These are phyloP conservation scores for Anguilla japonica DNA, from an alignment of 2,113 vertebrate genomes.

Conservation along the genomic window DNA sequence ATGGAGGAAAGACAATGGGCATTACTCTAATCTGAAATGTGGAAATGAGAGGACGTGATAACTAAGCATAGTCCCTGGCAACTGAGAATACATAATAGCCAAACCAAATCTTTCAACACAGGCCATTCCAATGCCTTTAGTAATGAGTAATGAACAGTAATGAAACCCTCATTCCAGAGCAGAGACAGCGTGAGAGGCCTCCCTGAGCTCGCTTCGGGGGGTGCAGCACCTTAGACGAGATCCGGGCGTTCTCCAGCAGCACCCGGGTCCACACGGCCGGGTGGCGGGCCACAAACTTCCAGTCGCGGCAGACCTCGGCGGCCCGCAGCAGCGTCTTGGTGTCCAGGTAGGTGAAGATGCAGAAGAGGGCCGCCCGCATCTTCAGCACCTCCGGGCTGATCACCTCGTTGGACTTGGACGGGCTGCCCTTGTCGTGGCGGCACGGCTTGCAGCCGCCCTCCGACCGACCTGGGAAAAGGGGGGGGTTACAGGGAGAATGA, in stretches of 20 bases:
- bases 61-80: neutral
- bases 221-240: conserved; percentile 60
- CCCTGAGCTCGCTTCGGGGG: neutral
- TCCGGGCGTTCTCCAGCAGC: conserved; percentile 80
- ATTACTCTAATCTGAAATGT: no score
- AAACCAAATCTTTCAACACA: neutral
- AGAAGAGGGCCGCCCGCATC: conserved; percentile 84
- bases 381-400: conserved; percentile 80
- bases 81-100: neutral
- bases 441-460: conserved; percentile 53
- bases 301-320: conserved; percentile 85
- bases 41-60: neutral
- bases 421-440: conserved; percentile 64
- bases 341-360: conserved; percentile 90
- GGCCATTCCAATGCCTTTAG: neutral
- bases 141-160: neutral
- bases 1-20: no score
- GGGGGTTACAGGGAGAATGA: neutral
- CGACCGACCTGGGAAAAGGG: conserved; percentile 56
- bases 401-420: conserved; percentile 67
- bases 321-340: conserved; percentile 78
- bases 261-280: conserved; percentile 87
- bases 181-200: no score
- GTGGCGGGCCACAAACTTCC: conserved; percentile 86
- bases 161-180: no score